Evolutionary conservation across 1,140 invertebrate genomes (phyloP).

Genomic region (Hesperophylax magnus): DNA sequence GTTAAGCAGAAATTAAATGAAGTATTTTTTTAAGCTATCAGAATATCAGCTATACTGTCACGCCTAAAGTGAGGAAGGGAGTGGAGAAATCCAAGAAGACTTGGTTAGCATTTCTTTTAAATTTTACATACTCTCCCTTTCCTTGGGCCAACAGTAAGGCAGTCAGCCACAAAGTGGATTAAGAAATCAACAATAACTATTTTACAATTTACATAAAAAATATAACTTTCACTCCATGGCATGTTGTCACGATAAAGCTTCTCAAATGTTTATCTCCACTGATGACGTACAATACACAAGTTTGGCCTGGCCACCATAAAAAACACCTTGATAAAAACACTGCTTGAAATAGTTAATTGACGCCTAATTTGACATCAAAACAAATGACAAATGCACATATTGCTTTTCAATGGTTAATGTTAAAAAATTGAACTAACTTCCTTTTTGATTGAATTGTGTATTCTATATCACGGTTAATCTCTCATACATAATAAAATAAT

Average conservation of each 20-base stretch:
- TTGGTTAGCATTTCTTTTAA: no score
- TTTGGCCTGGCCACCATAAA: no score
- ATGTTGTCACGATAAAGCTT: conserved; percentile 18
- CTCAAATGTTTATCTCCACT: background rate
- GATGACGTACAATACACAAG: no score
- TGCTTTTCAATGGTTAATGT: no score
- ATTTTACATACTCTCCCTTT: background rate
- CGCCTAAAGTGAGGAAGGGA: no score
- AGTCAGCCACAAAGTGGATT: conserved; percentile 12
- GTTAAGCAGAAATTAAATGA: conserved; percentile 9
- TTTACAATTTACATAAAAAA: conserved; percentile 7
- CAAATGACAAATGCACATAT: no score
- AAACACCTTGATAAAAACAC: no score
- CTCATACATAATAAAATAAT: background rate
- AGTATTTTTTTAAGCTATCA: background rate
- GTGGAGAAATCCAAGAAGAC: no score
- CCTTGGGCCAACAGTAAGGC: background rate
- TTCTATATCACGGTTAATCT: background rate
- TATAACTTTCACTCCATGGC: conserved; percentile 12
- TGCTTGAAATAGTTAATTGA: no score
- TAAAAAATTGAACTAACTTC: no score
- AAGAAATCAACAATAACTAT: conserved; percentile 10
- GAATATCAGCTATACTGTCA: background rate
- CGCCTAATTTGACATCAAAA: no score
- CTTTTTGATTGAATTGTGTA: background rate